Evolutionary conservation across 2,797 vertebrate species (phyloP), one percentile per base, ranked within the genome.

Genomic region (Lates japonicus): DNA sequence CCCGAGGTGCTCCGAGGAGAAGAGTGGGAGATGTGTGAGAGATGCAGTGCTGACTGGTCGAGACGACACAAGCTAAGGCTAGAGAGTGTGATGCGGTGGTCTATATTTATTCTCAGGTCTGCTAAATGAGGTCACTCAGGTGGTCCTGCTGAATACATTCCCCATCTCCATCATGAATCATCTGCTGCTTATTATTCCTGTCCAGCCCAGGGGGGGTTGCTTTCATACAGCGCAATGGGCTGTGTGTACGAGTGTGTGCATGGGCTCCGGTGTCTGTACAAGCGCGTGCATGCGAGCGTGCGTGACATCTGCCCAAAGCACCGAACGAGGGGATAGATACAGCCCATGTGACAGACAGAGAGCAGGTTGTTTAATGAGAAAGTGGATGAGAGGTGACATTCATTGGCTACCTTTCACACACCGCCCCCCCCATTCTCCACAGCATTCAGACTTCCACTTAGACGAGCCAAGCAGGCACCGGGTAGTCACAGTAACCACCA

Each of bases 111-210:
- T 92, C 91, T 92, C 91, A 92, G 92, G 93, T 94, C 92, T 93
- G 86, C 87, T 94, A 94, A 94, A 95, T 94, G 93, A 94, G 94
- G 94, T 95, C 94, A 94, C 91, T 93, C 94, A 94, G 94, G 94
- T 94, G 93, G 93, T 93, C 92, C 90, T 72, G 87, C 87, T 87
- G 90, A 94, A 94, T 92, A 91, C 91, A 93, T 93, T 90, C 90
- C 74, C 91, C 90, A 90, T 91, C 92, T 93, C 92, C 90, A 90
- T 93, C 91, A 91, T 95, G 94, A 95, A 94, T 95, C 95, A 95
- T 94, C 90, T 86, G 81, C 91, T 93, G 91, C 92, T 95, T 94
- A 94, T 94, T 94, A 94, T 94, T 94, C 93, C 85, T 90, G 87
- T 91, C 87, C 87, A 90, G 92, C 86, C 90, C 52, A 39, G 70